Conservation (phyloP, 2,797 vertebrate species). For the Darevskia mixta region DNA sequence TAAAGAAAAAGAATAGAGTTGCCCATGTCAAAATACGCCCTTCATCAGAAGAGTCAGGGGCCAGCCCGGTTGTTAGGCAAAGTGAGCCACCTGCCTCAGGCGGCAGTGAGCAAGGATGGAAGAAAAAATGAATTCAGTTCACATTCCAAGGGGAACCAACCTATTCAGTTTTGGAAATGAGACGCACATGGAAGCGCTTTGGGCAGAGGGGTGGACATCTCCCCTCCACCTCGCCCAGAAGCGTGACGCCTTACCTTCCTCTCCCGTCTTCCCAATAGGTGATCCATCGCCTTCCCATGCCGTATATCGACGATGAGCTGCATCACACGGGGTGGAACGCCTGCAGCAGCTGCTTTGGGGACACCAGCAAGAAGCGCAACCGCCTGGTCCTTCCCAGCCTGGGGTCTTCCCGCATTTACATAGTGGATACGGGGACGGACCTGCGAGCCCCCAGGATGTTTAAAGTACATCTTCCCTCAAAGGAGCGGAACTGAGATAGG, state of each 20-base stretch:
- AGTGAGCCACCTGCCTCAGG: too few species aligned
- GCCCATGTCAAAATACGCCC: too few species aligned
- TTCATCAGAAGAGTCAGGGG: too few species aligned
- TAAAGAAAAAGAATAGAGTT: too few species aligned
- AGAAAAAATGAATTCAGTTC: too few species aligned
- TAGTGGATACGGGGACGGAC: constrained; percentile 87
- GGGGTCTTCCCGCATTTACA: constrained; percentile 89
- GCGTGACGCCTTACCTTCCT: neutral
- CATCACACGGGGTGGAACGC: constrained; percentile 95
- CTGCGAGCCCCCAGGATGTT: constrained; percentile 81
- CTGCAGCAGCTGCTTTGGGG: constrained; percentile 92
- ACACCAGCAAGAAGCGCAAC: constrained; percentile 84
- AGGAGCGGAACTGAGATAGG: neutral
- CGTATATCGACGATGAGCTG: constrained; percentile 88
- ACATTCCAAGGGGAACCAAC: too few species aligned
- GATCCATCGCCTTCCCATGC: constrained; percentile 92
- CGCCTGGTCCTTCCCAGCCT: constrained; percentile 87
- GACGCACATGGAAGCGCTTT: too few species aligned
- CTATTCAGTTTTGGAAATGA: too few species aligned
- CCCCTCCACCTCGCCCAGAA: too few species aligned
- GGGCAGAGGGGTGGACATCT: too few species aligned
- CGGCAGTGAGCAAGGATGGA: too few species aligned
- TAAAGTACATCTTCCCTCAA: constrained; percentile 79
- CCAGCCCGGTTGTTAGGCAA: too few species aligned
- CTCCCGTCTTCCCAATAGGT: constrained; percentile 77